Conservation (phyloP, 2,113 vertebrate species). For the Pachyramphus minor region DNA sequence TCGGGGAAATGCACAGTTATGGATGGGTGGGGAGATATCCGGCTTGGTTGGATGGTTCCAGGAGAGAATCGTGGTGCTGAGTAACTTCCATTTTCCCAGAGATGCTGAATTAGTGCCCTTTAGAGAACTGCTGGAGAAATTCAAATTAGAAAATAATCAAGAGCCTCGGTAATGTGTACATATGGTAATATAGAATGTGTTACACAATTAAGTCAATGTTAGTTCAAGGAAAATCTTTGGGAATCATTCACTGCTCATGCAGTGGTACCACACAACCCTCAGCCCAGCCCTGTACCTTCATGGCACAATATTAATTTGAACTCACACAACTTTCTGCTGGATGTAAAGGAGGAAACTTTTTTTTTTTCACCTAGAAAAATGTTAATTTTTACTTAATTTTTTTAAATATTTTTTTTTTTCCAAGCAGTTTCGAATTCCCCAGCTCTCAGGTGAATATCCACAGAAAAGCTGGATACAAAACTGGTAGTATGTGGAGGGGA, state of each 20-base stretch:
- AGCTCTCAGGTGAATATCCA: neutral
- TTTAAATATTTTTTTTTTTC: neutral
- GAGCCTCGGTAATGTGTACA: conserved; percentile 34
- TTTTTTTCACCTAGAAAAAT: neutral
- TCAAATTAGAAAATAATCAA: conserved; percentile 59
- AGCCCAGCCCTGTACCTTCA: neutral
- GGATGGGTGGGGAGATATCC: neutral
- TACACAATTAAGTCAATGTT: conserved; percentile 56
- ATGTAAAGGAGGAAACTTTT: neutral
- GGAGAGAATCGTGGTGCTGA: neutral
- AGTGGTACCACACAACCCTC: neutral
- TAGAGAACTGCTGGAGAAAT: conserved; percentile 29
- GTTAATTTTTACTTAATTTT: neutral
- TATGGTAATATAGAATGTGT: conserved; percentile 43
- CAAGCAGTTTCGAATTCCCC: neutral
- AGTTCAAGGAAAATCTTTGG: conserved; percentile 56
- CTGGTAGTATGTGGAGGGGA: accelerated
- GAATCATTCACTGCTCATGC: conserved; percentile 9
- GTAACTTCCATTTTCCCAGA: neutral
- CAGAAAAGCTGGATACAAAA: neutral
- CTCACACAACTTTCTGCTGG: accelerated
- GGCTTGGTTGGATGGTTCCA: neutral
- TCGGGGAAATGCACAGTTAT: neutral
- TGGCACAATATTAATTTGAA: neutral
- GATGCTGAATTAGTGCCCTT: conserved; percentile 30